phyloP scores from a whole-genome alignment of 1,140 invertebrate genomes.

The Bombus polaris region DNA sequence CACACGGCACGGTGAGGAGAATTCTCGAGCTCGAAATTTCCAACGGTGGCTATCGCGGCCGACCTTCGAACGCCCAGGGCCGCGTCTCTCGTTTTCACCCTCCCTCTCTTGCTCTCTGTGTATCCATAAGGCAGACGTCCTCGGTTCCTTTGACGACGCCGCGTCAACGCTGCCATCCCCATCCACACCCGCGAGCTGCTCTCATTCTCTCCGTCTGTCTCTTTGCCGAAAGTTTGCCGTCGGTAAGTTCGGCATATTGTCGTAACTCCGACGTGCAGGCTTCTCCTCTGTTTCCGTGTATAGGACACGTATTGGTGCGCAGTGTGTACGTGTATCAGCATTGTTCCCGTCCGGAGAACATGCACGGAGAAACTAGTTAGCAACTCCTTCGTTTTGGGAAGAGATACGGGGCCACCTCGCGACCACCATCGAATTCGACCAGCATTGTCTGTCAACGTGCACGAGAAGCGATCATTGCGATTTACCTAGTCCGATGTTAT shows the following conservation, averaged over 20 bases:
- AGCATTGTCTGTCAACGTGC: slow-evolving; percentile 11
- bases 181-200: slow-evolving; percentile 5
- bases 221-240: slow-evolving; percentile 63
- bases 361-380: slow-evolving; percentile 75
- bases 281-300: slow-evolving; percentile 15
- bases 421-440: slow-evolving; percentile 32
- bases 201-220: slow-evolving; percentile 54
- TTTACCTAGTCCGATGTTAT: not conserved
- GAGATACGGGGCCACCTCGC: slow-evolving; percentile 42
- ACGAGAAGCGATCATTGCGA: not conserved
- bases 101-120: no score
- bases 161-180: slow-evolving; percentile 44
- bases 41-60: slow-evolving; percentile 15
- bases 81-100: not conserved
- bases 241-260: slow-evolving; percentile 68
- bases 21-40: slow-evolving; percentile 5
- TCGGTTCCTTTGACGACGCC: slow-evolving; percentile 39
- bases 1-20: not conserved
- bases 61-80: slow-evolving; percentile 8
- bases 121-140: slow-evolving; percentile 36
- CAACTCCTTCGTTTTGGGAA: slow-evolving; percentile 71
- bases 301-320: slow-evolving; percentile 40
- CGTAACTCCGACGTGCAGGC: slow-evolving; percentile 62
- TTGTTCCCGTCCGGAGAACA: slow-evolving; percentile 62
- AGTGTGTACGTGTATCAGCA: slow-evolving; percentile 59